Conservation (phyloP, 2,888 invertebrate genomes). For the Pelosia muscerda region DNA sequence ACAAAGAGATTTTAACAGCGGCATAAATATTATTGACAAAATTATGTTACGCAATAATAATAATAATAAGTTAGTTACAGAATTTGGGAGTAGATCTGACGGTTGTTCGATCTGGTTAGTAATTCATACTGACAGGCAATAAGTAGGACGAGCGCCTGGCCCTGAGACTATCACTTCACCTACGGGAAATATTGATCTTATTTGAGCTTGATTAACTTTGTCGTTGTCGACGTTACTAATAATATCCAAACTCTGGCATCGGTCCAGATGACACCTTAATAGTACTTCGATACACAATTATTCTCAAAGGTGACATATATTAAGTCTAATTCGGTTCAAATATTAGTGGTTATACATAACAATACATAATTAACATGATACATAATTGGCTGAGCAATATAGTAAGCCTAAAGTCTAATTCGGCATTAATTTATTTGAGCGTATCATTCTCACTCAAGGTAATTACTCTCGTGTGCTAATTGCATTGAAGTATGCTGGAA, state of each 20-base stretch:
- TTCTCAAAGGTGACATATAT: slow-evolving; percentile 79
- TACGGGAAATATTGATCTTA: slow-evolving; percentile 85
- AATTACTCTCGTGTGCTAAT: not conserved
- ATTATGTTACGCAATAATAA: slow-evolving; percentile 23
- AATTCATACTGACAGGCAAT: slow-evolving; percentile 65
- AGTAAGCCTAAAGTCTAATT: not conserved
- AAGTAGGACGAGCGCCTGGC: slow-evolving; percentile 59
- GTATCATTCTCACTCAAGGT: not conserved
- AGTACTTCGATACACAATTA: slow-evolving; percentile 83
- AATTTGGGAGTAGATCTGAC: slow-evolving; percentile 54
- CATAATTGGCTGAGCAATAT: not conserved
- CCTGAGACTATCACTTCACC: slow-evolving; percentile 74
- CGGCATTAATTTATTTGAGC: not conserved
- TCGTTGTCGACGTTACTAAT: slow-evolving; percentile 83
- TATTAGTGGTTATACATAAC: slow-evolving; percentile 11
- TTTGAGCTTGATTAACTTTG: slow-evolving; percentile 86
- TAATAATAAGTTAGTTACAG: not conserved
- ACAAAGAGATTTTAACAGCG: not conserved
- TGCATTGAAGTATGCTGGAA: not conserved
- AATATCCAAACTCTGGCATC: slow-evolving; percentile 82
- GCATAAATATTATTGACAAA: slow-evolving; percentile 21
- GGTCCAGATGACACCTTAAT: slow-evolving; percentile 84
- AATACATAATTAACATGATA: not conserved
- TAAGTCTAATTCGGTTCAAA: slow-evolving; percentile 60
- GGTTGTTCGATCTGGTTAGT: slow-evolving; percentile 58